Conservation (phyloP, 2,797 vertebrate genomes). For the Gymnothorax javanicus region DNA sequence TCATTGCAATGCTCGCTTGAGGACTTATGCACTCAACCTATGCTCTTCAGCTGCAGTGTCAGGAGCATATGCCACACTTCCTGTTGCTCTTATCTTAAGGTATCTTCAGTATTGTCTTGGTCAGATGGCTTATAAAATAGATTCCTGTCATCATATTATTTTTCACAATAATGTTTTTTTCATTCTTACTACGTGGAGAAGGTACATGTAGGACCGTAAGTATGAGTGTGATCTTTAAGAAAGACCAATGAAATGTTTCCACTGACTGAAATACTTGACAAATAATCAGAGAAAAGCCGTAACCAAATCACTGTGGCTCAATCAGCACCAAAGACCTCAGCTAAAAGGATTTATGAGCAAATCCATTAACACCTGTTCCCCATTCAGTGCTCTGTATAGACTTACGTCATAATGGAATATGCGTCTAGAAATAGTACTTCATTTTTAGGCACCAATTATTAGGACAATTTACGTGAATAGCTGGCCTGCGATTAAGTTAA, state of each 20-base stretch:
- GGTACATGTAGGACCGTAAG: neutral
- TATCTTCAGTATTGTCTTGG: neutral
- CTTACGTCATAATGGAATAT: neutral
- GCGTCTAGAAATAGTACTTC: neutral
- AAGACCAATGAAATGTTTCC: neutral
- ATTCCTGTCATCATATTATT: neutral
- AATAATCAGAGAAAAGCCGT: neutral
- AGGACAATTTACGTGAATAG: neutral
- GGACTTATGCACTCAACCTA: too few relatives aligned
- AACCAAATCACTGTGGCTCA: neutral
- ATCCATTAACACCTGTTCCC: neutral
- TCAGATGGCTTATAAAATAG: neutral
- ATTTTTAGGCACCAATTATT: neutral
- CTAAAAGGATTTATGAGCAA: neutral
- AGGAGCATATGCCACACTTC: neutral
- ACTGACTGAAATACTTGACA: neutral
- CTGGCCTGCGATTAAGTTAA: neutral
- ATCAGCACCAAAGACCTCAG: neutral
- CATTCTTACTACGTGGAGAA: neutral
- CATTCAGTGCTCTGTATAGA: neutral
- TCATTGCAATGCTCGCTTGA: too few relatives aligned
- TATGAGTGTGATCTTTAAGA: neutral
- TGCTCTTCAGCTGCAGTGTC: too few relatives aligned
- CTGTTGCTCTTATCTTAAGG: neutral
- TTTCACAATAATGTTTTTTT: neutral